Base-by-base conservation (phyloP, 2,888 invertebrate species). In the Spisula solida region DNA sequence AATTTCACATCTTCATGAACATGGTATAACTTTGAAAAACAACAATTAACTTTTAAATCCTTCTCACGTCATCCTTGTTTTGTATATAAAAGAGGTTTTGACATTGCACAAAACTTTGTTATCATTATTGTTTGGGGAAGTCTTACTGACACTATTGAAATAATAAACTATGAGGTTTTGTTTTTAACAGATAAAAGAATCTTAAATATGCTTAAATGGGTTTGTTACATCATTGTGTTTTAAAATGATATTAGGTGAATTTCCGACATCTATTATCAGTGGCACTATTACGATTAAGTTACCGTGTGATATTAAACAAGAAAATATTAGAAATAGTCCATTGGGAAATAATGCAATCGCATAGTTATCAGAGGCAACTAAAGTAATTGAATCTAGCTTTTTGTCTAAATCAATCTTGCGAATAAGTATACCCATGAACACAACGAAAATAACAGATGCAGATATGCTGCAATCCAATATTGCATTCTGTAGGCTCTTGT, bases 161-260 rank as follows among this genome's bases (percentile, higher is more conserved):
- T 51, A 12, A 51, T 51, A 14, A 51, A 51, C 51, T 51, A 10
- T 51, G 41, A 51, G 14, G 10, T 5, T 51, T 51, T 51, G 51
- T 10, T 6, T 25, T 41, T 12, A 25, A 6, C 60, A 5, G 41
- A 66, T 66, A 1, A 25, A 66, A 25, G 20, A 25, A n/a, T 25
- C 10, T 66, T 25, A n/a, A 5, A 25, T 5, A 10, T 66, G 10
- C 25, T 10, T 25, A n/a, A 66, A 66, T 12, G 60, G 5, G 25
- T 10, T 66, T 5, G n/a, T 66, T 66, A 66, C 12, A 66, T 10
- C 25, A 6, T 66, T 25, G n/a, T 20, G 20, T 60, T n/a, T 20
- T n/a, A 1, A 66, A 66, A 66, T 66, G 60, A 66, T 20, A 66
- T 66, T 66, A 66, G 60, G n/a, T 66, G 25, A 66, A 66, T 66